Conservation (phyloP, 2,113 vertebrate species). For the Candoia aspera region DNA sequence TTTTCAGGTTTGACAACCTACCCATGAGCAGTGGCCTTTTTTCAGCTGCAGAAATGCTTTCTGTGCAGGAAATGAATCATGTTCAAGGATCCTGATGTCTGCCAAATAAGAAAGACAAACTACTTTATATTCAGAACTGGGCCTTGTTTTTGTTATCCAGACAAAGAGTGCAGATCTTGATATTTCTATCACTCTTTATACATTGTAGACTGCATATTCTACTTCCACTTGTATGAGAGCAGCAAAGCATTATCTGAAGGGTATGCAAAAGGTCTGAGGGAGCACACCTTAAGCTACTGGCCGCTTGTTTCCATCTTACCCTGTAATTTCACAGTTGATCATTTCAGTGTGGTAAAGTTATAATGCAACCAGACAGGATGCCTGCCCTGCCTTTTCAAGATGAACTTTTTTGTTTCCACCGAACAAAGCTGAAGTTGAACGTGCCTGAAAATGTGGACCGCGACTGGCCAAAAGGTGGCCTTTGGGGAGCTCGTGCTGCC, state of each 20-base stretch:
- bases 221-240: slow-evolving; percentile 24
- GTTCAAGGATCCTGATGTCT: background rate
- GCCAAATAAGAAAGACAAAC: background rate
- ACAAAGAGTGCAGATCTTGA: background rate
- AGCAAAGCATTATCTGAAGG: slow-evolving; percentile 29
- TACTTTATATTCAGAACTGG: accelerated
- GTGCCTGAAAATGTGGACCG: background rate
- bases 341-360: slow-evolving; percentile 53
- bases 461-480: slow-evolving; percentile 49
- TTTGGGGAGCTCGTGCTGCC: slow-evolving; percentile 86
- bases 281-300: background rate
- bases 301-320: slow-evolving; percentile 34
- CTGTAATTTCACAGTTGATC: slow-evolving; percentile 57
- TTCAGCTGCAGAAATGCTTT: background rate
- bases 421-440: slow-evolving; percentile 14
- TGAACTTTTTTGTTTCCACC: slow-evolving; percentile 49
- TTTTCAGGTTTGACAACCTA: background rate
- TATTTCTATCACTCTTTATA: background rate
- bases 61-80: accelerated
- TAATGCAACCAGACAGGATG: slow-evolving; percentile 46
- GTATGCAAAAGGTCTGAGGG: accelerated
- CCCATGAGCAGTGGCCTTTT: no score
- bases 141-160: background rate
- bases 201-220: slow-evolving; percentile 9
- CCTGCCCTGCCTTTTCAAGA: slow-evolving; percentile 63